phyloP scores from a whole-genome alignment of 1,140 invertebrate species.

The Neotoxoptera formosana region DNA sequence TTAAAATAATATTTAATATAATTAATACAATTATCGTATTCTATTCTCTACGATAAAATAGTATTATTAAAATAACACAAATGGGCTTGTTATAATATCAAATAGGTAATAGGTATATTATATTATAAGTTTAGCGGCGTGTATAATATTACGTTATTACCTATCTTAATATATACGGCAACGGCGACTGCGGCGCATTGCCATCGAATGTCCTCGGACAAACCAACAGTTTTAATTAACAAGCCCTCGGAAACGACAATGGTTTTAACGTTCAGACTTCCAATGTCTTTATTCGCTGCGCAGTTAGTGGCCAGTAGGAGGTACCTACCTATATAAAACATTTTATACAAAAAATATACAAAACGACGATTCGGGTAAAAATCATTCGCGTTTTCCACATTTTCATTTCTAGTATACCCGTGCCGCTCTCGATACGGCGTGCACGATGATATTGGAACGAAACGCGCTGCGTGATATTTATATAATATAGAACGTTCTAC shows the following conservation, averaged over 20 bases:
- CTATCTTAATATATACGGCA: not conserved
- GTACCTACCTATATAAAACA: not conserved
- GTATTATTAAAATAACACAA: not conserved
- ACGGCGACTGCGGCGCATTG: not conserved
- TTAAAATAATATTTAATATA: slow-evolving; percentile 8
- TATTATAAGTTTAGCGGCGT: not conserved
- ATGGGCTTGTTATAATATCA: not conserved
- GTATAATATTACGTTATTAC: slow-evolving; percentile 6
- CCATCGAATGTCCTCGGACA: slow-evolving; percentile 10
- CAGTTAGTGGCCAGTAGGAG: not conserved
- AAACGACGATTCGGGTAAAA: not conserved
- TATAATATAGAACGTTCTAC: slow-evolving; percentile 7
- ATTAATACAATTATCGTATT: not conserved
- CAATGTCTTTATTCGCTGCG: slow-evolving; percentile 5
- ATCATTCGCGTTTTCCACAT: not conserved
- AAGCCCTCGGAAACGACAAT: slow-evolving; percentile 5
- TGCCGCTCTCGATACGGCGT: not conserved
- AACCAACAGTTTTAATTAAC: slow-evolving; percentile 8
- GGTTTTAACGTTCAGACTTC: not conserved
- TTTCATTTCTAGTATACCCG: not conserved
- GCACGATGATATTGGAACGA: slow-evolving; percentile 7
- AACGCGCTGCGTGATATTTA: not conserved
- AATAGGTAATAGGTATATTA: not conserved
- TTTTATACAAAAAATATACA: not conserved
- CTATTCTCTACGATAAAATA: not conserved